Percentiles rank a stretch among this genome's conserved stretches.
Conservation (phyloP, 2,888 invertebrate species). For the Spatulosminthurus flaviceps region DNA sequence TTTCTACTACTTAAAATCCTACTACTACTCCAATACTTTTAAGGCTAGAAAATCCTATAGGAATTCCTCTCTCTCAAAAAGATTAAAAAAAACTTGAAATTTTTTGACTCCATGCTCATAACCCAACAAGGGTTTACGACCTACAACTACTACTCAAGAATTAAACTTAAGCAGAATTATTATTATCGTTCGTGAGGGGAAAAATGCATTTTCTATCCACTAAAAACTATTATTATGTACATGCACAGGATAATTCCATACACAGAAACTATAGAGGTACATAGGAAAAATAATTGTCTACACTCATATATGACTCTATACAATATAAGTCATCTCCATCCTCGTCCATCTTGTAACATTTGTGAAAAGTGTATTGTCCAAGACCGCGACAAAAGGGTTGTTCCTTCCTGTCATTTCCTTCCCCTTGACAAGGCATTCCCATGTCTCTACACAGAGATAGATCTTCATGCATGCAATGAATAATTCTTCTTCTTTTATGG, state of each 20-base stretch:
- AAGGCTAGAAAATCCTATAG: neutral
- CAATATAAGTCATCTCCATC: neutral
- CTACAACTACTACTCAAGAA: slow-evolving; percentile 12
- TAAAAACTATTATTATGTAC: neutral
- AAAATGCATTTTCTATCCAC: neutral
- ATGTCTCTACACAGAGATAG: too few species aligned
- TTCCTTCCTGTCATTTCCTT: slow-evolving; percentile 24
- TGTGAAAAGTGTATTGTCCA: slow-evolving; percentile 34
- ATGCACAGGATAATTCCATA: neutral
- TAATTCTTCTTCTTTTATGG: too few species aligned
- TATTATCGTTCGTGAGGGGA: too few species aligned
- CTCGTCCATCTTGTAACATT: slow-evolving; percentile 5
- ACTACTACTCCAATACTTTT: neutral
- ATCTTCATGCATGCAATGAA: slow-evolving; percentile 26
- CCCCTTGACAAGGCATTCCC: too few species aligned
- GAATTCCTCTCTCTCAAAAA: neutral
- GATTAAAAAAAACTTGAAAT: neutral
- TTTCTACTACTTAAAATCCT: too few species aligned
- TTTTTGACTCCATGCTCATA: neutral
- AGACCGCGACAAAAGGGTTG: slow-evolving; percentile 43
- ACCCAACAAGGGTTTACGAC: slow-evolving; percentile 35
- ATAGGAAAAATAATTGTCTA: too few species aligned
- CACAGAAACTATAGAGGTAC: neutral
- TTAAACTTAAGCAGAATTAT: neutral
- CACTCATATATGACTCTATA: too few species aligned